A percentile compares a stretch with the other conserved stretches of the same genome.
These are phyloP conservation scores for Scatophagus argus DNA, from an alignment of 2,113 vertebrate genomes.

Conservation along the genomic window DNA sequence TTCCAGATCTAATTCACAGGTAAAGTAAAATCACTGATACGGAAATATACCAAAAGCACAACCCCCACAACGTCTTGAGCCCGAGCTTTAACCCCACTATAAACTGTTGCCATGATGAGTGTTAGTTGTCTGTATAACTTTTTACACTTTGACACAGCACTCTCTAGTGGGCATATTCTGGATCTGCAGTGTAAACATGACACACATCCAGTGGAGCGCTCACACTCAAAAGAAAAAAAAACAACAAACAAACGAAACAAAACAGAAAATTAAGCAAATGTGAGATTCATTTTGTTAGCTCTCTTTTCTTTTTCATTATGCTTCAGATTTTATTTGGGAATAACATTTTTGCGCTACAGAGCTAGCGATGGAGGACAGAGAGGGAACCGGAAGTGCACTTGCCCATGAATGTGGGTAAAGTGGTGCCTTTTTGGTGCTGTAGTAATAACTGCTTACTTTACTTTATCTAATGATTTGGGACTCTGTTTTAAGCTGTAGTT, in stretches of 20 bases:
- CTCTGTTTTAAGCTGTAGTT: constrained; percentile 19
- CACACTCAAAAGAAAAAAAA: constrained; percentile 24
- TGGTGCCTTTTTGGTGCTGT: background rate
- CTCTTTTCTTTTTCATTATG: constrained; percentile 6
- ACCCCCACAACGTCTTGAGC: constrained; percentile 38
- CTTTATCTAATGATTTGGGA: background rate
- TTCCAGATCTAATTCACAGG: constrained; percentile 59
- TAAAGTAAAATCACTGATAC: constrained; percentile 53
- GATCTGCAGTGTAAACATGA: constrained; percentile 64
- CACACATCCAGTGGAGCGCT: constrained; percentile 55
- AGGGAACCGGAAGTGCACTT: constrained; percentile 15
- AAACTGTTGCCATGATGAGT: constrained; percentile 16
- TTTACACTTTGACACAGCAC: constrained; percentile 69
- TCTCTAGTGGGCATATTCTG: constrained; percentile 76
- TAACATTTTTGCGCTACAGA: background rate
- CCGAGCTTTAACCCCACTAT: background rate
- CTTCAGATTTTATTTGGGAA: constrained; percentile 14
- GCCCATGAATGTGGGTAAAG: constrained; percentile 3
- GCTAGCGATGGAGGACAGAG: constrained; percentile 24
- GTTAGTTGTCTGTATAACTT: constrained; percentile 19
- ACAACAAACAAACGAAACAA: too few relatives aligned
- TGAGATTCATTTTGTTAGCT: constrained; percentile 5
- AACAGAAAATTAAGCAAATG: constrained; percentile 3
- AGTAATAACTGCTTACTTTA: background rate
- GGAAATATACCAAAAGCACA: constrained; percentile 55